Base-by-base conservation (phyloP, 1,140 invertebrate species). In the Brachionus koreanus region DNA sequence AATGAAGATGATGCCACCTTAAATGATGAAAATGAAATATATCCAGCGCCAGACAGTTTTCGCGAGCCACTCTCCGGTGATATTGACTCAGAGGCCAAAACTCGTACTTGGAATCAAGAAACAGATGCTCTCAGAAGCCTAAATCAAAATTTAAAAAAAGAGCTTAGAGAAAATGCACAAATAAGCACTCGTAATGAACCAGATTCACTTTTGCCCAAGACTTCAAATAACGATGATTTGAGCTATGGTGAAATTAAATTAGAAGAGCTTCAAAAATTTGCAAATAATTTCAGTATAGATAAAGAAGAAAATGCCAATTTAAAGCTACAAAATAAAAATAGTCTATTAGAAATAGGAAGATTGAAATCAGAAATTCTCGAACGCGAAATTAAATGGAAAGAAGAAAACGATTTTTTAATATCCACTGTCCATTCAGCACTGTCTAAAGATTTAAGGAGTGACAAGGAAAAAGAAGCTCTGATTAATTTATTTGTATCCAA, bases 371-470 rank as follows among this genome's bases (percentile, higher is more conserved):
- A 74, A 46, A 3, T 74, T 3, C 23, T 74, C 5, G 39, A 74
- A 2, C 69, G 69, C 9, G 69, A 74, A 9, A 19, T 74, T 13
- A 74, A 74, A 29, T 25, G 19, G 19, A 74, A 74, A 25, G 39
- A 74, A 74, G 69, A 74, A 23, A 74, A 74, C 23, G 69, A 74
- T 74, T 74, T 74, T 46, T 29, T 74, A n/a, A 74, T 74, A 0
- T 13, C 37, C 1, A 74, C 69, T 12, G 39, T 74, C 2, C 69
- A 74, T 46, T 46, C 16, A 10, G 25, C 39, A 2, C 35, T 79
- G 25, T 35, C 76, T 7, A 79, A 65, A 65, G 76, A 79, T 29
- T 37, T 43, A 16, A 25, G 52, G n/a, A 61, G 46, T 35, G 76
- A 79, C 7, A 65, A 57, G 25, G 76, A 79, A 65, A 57, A 52